Evolutionary conservation across 2,888 invertebrate species (phyloP).

Genomic region (Alentia gelatinosa): DNA sequence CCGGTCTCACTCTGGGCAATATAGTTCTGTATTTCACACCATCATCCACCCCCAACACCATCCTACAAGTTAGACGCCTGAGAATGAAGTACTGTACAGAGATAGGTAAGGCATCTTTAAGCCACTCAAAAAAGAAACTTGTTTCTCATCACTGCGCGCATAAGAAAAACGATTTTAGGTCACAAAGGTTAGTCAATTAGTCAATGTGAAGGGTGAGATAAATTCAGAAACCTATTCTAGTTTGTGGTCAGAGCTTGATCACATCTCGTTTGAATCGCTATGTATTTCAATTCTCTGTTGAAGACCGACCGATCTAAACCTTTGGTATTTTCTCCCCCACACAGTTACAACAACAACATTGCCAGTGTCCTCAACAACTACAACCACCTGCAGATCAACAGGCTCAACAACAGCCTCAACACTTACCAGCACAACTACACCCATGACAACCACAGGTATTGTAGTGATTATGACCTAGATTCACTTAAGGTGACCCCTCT

Average conservation of each 20-base stretch:
- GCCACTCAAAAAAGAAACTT: no score
- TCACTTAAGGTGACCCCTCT: neutral
- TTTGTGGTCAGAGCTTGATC: no score
- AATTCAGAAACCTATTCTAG: no score
- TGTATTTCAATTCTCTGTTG: no score
- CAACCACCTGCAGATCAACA: neutral
- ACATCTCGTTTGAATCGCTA: no score
- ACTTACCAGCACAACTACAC: neutral
- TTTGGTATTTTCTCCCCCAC: neutral
- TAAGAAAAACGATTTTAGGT: no score
- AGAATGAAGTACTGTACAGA: constrained; percentile 5
- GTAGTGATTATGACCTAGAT: neutral
- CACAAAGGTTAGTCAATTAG: no score
- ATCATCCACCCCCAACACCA: neutral
- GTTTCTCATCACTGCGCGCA: no score
- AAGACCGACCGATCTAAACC: no score
- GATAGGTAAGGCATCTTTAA: constrained; percentile 40
- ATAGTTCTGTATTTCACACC: neutral
- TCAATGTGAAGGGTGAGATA: no score
- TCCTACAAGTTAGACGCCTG: neutral
- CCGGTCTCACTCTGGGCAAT: neutral
- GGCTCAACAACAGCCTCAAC: neutral
- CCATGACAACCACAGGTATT: neutral
- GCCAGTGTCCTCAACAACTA: neutral
- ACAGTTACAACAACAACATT: constrained; percentile 1